A percentile compares a stretch with the other conserved stretches of the same genome.
Conservation (phyloP, 2,797 vertebrate genomes). For the Hybognathus amarus region DNA sequence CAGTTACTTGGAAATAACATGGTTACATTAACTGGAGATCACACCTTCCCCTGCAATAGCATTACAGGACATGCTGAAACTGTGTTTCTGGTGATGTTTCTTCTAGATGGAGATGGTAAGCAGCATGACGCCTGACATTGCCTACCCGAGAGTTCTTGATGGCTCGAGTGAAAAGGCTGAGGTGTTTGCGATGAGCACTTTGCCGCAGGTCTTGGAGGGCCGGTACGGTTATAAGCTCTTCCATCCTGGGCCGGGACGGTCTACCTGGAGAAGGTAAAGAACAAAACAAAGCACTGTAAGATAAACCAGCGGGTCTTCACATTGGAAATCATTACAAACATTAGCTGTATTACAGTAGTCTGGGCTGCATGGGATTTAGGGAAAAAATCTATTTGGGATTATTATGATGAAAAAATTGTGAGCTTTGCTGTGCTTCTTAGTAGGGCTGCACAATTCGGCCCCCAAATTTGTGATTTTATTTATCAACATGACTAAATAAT, state of each 20-base stretch:
- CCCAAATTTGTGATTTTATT: no score
- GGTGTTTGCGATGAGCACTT: constrained; percentile 82
- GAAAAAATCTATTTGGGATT: no score
- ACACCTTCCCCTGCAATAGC: neutral
- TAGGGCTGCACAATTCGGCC: no score
- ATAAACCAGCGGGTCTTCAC: neutral
- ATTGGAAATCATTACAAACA: neutral
- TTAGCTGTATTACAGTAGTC: neutral
- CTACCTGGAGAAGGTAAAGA: constrained; percentile 85
- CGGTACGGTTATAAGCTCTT: constrained; percentile 89
- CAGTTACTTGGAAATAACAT: neutral
- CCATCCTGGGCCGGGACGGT: constrained; percentile 85
- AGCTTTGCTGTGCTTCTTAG: no score
- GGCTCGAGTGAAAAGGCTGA: constrained; percentile 74
- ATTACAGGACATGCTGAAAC: neutral
- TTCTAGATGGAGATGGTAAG: constrained; percentile 85
- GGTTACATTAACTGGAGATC: neutral
- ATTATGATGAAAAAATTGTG: no score
- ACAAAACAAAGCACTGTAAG: neutral
- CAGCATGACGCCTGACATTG: constrained; percentile 89
- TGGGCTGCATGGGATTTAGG: no score
- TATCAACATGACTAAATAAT: no score
- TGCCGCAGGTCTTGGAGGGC: constrained; percentile 88
- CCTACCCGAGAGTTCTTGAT: constrained; percentile 78
- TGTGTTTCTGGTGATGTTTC: neutral